Evolutionary conservation across 1,140 invertebrate genomes (phyloP).

Genomic region (Zophobas atratus): DNA sequence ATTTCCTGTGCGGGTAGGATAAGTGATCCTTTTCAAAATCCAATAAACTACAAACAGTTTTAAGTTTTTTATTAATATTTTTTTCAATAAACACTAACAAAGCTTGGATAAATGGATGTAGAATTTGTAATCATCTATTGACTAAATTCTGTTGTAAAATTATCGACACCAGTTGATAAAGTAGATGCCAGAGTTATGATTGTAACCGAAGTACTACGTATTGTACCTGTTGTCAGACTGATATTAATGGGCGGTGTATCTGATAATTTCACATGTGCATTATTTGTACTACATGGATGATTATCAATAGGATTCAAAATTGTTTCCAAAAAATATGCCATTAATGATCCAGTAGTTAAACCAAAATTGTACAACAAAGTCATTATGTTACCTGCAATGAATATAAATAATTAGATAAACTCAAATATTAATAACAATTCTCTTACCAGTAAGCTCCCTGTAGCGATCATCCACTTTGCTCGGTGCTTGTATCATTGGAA

Average conservation of each 20-base stretch:
- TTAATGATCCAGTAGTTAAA: slow-evolving; percentile 84
- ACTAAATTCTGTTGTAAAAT: slow-evolving; percentile 23
- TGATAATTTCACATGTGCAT: slow-evolving; percentile 24
- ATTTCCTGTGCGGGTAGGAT: background rate
- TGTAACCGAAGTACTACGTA: slow-evolving; percentile 30
- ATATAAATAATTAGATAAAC: slow-evolving; percentile 37
- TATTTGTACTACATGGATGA: slow-evolving; percentile 53
- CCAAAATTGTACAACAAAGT: slow-evolving; percentile 91
- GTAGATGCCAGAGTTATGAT: slow-evolving; percentile 36
- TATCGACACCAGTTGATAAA: slow-evolving; percentile 46
- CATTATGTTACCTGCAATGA: slow-evolving; percentile 88
- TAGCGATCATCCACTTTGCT: slow-evolving; percentile 84
- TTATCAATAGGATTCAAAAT: slow-evolving; percentile 69
- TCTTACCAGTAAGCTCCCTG: slow-evolving; percentile 80
- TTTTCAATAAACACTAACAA: slow-evolving; percentile 32
- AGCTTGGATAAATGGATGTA: slow-evolving; percentile 37
- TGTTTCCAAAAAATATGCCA: slow-evolving; percentile 86
- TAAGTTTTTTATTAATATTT: slow-evolving; percentile 41
- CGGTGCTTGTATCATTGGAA: slow-evolving; percentile 93
- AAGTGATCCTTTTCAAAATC: background rate
- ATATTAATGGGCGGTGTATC: slow-evolving; percentile 4
- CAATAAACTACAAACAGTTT: background rate
- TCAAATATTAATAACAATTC: slow-evolving; percentile 5
- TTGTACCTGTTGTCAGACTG: slow-evolving; percentile 12
- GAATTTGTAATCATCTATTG: slow-evolving; percentile 32